Percentiles rank a stretch among this genome's conserved stretches.
These are phyloP conservation scores for Eledona agricola DNA, from an alignment of 2,888 invertebrate species.

Conservation along the genomic window DNA sequence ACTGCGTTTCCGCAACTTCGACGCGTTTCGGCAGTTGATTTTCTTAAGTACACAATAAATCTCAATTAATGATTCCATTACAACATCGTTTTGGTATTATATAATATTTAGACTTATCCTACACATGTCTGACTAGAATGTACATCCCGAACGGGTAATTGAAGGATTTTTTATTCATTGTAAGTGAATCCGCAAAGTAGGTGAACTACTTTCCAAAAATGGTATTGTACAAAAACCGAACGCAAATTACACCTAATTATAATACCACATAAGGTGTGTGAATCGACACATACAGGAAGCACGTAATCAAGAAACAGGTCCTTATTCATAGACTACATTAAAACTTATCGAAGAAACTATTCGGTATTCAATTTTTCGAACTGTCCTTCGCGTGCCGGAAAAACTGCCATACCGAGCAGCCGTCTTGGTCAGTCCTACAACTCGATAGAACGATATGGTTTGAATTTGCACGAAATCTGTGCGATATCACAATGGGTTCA, in stretches of 20 bases:
- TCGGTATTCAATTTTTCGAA: constrained; percentile 29
- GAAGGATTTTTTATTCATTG: constrained; percentile 52
- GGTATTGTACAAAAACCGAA: constrained; percentile 49
- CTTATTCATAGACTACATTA: constrained; percentile 35
- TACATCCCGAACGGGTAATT: constrained; percentile 49
- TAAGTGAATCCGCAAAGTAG: constrained; percentile 54
- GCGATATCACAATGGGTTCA: constrained; percentile 60
- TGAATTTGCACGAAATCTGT: constrained; percentile 52
- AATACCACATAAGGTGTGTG: constrained; percentile 43
- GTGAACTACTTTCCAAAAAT: constrained; percentile 47
- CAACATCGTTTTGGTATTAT: constrained; percentile 39
- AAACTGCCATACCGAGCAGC: constrained; percentile 33
- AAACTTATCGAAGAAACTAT: constrained; percentile 34
- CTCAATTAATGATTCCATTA: constrained; percentile 39
- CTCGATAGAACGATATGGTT: constrained; percentile 58
- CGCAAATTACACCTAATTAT: constrained; percentile 42
- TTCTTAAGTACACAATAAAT: constrained; percentile 39
- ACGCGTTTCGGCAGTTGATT: constrained; percentile 47
- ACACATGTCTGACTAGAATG: constrained; percentile 51
- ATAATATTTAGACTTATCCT: constrained; percentile 42
- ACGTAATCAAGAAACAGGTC: constrained; percentile 51
- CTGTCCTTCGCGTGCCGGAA: constrained; percentile 20
- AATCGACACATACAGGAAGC: constrained; percentile 56
- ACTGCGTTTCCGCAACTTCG: constrained; percentile 44
- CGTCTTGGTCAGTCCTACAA: constrained; percentile 34